Evolutionary conservation across 2,797 vertebrate genomes (phyloP).

Genomic region (Antrozous pallidus): DNA sequence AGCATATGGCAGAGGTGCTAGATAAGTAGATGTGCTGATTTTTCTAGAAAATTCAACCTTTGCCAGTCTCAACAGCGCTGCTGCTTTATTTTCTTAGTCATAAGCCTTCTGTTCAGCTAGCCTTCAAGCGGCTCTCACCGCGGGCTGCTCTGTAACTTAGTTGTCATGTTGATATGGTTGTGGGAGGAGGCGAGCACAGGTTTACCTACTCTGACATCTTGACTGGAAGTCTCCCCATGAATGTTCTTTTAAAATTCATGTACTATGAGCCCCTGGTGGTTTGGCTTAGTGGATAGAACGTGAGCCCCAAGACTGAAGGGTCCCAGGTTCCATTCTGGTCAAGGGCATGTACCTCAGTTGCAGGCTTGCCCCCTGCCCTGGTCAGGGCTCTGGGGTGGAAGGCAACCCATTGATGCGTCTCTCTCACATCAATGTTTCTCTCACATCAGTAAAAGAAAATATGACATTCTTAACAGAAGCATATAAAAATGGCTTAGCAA

Average conservation of each 20-base stretch:
- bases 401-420: no score
- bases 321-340: no score
- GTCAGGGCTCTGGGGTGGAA: no score
- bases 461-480: conserved; percentile 4
- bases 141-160: background rate
- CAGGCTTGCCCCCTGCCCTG: no score
- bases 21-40: background rate
- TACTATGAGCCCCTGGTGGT: no score
- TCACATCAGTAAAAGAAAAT: background rate
- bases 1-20: background rate
- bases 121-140: background rate
- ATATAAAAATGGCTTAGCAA: background rate
- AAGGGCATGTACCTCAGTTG: no score
- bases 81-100: background rate
- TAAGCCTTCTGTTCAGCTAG: background rate
- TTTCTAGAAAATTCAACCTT: background rate
- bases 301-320: no score
- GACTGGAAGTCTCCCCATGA: background rate
- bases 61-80: background rate
- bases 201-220: background rate
- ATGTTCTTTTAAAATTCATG: background rate
- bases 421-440: no score
- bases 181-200: background rate
- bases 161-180: background rate
- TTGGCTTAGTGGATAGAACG: no score